A percentile compares a stretch with the other conserved stretches of the same genome.
phyloP scores from a whole-genome alignment of 2,113 vertebrate species.

The Varanus salvator region DNA sequence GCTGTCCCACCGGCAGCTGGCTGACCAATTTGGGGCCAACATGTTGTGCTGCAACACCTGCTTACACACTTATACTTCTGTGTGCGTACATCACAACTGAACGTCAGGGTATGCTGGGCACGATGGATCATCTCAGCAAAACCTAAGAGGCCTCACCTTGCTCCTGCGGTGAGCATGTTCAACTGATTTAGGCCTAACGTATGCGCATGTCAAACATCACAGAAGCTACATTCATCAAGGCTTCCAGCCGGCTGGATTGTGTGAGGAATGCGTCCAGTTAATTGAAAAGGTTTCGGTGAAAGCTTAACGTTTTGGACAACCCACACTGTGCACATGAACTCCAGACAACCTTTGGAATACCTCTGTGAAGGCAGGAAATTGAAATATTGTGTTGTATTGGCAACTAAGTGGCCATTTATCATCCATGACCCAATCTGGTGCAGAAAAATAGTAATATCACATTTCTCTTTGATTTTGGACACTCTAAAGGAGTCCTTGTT shows the following conservation, averaged over 20 bases:
- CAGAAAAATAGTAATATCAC: constrained; percentile 42
- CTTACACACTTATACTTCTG: too few relatives aligned
- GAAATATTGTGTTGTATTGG: constrained; percentile 92
- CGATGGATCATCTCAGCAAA: constrained; percentile 31
- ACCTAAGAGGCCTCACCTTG: background rate
- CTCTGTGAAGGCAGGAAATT: constrained; percentile 91
- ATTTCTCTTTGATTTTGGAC: constrained; percentile 52
- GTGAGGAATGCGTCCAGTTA: constrained; percentile 85
- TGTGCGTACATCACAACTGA: constrained; percentile 25
- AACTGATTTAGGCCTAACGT: constrained; percentile 2
- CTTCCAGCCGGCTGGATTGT: constrained; percentile 65
- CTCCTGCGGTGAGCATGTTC: background rate
- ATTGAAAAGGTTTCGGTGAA: constrained; percentile 87
- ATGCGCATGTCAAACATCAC: constrained; percentile 49
- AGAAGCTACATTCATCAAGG: constrained; percentile 69
- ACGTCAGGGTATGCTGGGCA: background rate
- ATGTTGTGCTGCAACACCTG: too few relatives aligned
- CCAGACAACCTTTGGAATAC: constrained; percentile 90
- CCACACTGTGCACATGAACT: constrained; percentile 95
- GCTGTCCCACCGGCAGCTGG: too few relatives aligned
- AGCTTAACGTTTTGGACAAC: constrained; percentile 81
- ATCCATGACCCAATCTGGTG: constrained; percentile 78
- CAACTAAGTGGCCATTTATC: constrained; percentile 89
- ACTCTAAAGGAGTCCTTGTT: constrained; percentile 68
- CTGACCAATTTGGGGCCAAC: too few relatives aligned